Evolutionary conservation across 2,797 vertebrate species (phyloP), one percentile per base, ranked within the genome.

Genomic region (Semotilus atromaculatus): DNA sequence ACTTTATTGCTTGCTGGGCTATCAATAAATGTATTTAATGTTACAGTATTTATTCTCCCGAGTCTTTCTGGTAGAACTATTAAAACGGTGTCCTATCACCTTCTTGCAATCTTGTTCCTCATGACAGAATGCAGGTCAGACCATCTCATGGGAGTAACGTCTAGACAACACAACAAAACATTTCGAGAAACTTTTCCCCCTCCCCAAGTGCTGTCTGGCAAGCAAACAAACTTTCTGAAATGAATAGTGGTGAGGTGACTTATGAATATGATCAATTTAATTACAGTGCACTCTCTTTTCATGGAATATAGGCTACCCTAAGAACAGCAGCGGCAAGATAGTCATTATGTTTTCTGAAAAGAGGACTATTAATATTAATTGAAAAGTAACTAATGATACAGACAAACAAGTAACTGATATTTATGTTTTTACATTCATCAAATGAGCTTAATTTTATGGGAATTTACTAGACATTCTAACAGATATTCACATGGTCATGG

Each of bases 151-250:
- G 78, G 62, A 88, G 45, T 55, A 43, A 82, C 29, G 75, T 73
- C 74, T 84, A 85, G 78, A 82, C 55, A 86, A 87, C 83, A 90
- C 62, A 82, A 67, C 36, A 10, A 75, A 36, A 51, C 18, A 45
- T 64, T 74, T 79, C 58, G 31, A 71, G 58, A 68, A 78, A 55
- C 5, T 23, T 75, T 31, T 1, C 67, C 31, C 26, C 48, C 31
- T 26, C 5, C 21, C 45, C 18, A 78, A 43, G 36, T 74, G 53
- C 62, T 70, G 38, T 51, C 40, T 29, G 71, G 21, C 76, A 68
- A 68, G 77, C 6, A 75, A 75, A 38, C 5, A 71, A 62, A 58
- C 60, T 70, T 48, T 62, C 58, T 76, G 5, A 75, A 43, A 64
- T 85, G 5, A 10, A 36, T 55, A 55, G 31, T 64, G 36, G 10